phyloP scores from a whole-genome alignment of 2,888 invertebrate species.

The Tetragnatha montana region DNA sequence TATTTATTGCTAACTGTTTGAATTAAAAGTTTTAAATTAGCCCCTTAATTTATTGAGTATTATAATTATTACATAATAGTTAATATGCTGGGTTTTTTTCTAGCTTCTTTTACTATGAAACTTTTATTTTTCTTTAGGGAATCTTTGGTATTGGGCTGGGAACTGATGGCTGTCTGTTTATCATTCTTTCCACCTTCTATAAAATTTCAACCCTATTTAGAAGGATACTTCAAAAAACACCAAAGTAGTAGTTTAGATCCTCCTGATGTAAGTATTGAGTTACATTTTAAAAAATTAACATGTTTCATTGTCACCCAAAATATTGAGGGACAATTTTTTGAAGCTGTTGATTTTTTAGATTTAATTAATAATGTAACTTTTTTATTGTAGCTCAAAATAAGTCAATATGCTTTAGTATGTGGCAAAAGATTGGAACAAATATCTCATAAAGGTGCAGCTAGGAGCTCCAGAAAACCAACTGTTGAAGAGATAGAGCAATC shows the following conservation, averaged over 20 bases:
- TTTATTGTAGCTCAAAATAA: slow-evolving; percentile 82
- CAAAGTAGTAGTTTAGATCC: slow-evolving; percentile 90
- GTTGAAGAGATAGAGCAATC: slow-evolving; percentile 96
- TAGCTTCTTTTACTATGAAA: not conserved
- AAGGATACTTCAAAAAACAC: slow-evolving; percentile 93
- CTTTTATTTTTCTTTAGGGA: slow-evolving; percentile 58
- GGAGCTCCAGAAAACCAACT: slow-evolving; percentile 90
- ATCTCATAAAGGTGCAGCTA: slow-evolving; percentile 91
- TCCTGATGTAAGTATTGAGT: slow-evolving; percentile 81
- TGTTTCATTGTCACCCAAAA: not conserved
- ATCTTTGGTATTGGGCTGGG: slow-evolving; percentile 88
- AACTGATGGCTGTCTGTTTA: slow-evolving; percentile 93
- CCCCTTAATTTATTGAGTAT: not conserved
- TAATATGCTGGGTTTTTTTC: not conserved
- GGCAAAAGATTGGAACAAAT: slow-evolving; percentile 88
- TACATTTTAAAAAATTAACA: not conserved
- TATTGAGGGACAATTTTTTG: no score
- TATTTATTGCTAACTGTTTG: not conserved
- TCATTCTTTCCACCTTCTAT: slow-evolving; percentile 95
- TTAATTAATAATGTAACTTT: slow-evolving; percentile 1
- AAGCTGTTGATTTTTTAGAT: not conserved
- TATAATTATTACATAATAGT: not conserved
- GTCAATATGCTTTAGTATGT: slow-evolving; percentile 95
- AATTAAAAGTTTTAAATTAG: not conserved
- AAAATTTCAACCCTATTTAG: slow-evolving; percentile 92